Evolutionary conservation across 2,888 invertebrate species (phyloP), one percentile per base, ranked within the genome.

Genomic region (Mayetiola destructor): DNA sequence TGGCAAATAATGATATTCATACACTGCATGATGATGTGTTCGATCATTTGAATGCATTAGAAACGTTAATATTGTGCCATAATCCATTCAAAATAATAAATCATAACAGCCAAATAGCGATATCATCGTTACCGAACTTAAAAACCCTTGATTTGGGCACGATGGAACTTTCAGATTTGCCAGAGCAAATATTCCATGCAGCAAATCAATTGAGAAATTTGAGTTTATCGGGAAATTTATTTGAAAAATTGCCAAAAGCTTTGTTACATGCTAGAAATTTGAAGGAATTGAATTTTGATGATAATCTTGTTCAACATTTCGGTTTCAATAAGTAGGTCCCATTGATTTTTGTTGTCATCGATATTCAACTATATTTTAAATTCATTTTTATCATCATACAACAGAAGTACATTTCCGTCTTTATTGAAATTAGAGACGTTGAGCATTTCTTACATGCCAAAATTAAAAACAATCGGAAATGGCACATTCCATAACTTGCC

Each of bases 71-170:
- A 63, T 71, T 93, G 23, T 80, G 80, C 60, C 77, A 80, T n/a
- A 93, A 93, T 69, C 85, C 84, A 0, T 73, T 93, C 14, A 74
- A 74, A 14, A 74, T 78, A 0, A 76, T 89, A 6, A 84, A 85
- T 64, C 73, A 76, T 8, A 74, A 73, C 14, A 82, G 85, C 0
- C 64, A 77, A 1, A 72, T 79, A 0, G 85, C 89, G 0, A 77
- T 91, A 20, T 77, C 79, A 0, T 79, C 79, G 59, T 68, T 88
- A 54, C 67, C 75, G 0, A 72, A 75, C 62, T 69, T 89, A 42
- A 82, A 84, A 77, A 85, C 86, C 5, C 72, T 89, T 18, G 80
- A 86, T 64, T 69, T 89, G 67, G 80, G 84, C 1, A 78, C 80
- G 56, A 85, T 85, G 61, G 74, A 77, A 56, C 66, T 89, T 1